Percentiles rank a stretch among this genome's conserved stretches.
These are phyloP conservation scores for Amblyjoppa fuscipennis DNA, from an alignment of 2,888 invertebrate genomes.

Conservation along the genomic window DNA sequence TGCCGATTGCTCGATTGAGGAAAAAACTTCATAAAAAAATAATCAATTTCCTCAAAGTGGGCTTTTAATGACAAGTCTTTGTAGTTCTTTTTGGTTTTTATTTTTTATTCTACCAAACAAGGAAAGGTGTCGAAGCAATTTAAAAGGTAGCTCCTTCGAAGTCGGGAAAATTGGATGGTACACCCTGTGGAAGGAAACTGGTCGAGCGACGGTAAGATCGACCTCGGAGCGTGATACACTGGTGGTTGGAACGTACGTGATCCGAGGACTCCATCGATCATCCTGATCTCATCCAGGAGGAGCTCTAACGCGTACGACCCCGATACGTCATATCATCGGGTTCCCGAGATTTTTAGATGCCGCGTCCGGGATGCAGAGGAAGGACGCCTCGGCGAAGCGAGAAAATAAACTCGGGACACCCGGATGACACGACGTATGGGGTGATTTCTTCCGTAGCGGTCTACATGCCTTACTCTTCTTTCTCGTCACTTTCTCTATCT, in stretches of 20 bases:
- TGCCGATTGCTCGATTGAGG: slow-evolving; percentile 29
- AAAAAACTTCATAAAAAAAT: background rate
- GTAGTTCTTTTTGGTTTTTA: background rate
- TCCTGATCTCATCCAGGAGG: slow-evolving; percentile 77
- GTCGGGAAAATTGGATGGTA: background rate
- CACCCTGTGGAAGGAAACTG: background rate
- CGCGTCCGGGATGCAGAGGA: background rate
- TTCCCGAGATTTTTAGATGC: slow-evolving; percentile 37
- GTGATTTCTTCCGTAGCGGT: background rate
- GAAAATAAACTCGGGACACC: slow-evolving; percentile 37
- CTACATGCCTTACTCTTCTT: slow-evolving; percentile 18
- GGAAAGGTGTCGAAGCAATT: no score
- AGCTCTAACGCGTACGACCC: slow-evolving; percentile 73
- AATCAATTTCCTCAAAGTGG: background rate
- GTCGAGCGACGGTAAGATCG: background rate
- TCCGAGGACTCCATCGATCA: slow-evolving; percentile 77
- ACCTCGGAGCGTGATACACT: background rate
- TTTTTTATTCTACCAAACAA: background rate
- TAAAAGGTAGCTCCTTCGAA: no score
- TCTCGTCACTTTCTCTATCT: slow-evolving; percentile 41
- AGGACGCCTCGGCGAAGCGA: slow-evolving; percentile 8
- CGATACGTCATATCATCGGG: slow-evolving; percentile 75
- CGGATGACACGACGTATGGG: slow-evolving; percentile 1
- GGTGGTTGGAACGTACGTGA: slow-evolving; percentile 22
- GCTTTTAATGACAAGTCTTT: background rate